Percentiles rank a stretch among this genome's conserved stretches.
These are phyloP conservation scores for Whitmania pigra DNA, from an alignment of 1,140 invertebrate species.

Conservation along the genomic window DNA sequence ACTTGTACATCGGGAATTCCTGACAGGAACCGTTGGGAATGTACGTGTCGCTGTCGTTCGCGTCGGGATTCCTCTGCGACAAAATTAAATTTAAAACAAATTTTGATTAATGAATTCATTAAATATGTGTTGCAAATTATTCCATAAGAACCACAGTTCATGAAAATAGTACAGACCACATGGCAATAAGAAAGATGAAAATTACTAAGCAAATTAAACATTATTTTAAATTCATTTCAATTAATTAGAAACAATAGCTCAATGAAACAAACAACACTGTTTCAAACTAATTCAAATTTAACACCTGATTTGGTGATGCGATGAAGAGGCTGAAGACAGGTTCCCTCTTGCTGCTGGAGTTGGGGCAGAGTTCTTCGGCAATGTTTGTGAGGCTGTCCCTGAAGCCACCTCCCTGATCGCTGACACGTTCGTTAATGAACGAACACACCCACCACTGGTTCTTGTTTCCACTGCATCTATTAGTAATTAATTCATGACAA, in stretches of 20 bases:
- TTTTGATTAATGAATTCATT: too few species aligned
- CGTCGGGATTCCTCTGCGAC: conserved; percentile 36
- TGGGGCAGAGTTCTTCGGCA: conserved; percentile 42
- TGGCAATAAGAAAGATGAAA: too few species aligned
- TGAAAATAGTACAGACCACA: too few species aligned
- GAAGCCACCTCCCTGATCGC: conserved; percentile 44
- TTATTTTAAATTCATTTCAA: too few species aligned
- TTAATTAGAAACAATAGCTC: too few species aligned
- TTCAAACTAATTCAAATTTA: too few species aligned
- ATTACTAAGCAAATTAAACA: too few species aligned
- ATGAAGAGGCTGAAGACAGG: conserved; percentile 40
- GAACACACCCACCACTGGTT: conserved; percentile 45
- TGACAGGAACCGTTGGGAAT: conserved; percentile 37
- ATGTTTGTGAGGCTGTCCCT: conserved; percentile 42
- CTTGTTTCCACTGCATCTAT: not conserved
- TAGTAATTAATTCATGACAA: not conserved
- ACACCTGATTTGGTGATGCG: conserved; percentile 40
- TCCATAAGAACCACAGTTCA: too few species aligned
- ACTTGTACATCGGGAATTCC: conserved; percentile 37
- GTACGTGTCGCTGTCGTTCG: conserved; percentile 39
- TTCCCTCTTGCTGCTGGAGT: conserved; percentile 23
- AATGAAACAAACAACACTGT: too few species aligned
- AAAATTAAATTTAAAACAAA: conserved; percentile 1
- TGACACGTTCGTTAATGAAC: conserved; percentile 42
- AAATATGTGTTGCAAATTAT: too few species aligned